Percentiles rank a stretch among this genome's conserved stretches.
These are phyloP conservation scores for Sepioteuthis lessoniana DNA, from an alignment of 2,888 invertebrate species.

Conservation along the genomic window DNA sequence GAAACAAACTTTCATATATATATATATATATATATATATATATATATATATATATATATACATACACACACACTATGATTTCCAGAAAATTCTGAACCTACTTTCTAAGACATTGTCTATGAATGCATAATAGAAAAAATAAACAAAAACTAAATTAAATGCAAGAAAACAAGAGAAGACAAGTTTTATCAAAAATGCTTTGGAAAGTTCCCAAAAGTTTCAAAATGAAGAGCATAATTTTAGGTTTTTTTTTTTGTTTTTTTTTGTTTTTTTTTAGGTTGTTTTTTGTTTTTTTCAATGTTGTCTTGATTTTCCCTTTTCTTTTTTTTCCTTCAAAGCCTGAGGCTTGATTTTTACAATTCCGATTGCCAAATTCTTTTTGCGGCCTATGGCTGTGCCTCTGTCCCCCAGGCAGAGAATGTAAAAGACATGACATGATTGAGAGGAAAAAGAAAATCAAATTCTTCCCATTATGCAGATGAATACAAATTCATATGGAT, in stretches of 20 bases:
- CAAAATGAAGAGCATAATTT: slow-evolving; percentile 12
- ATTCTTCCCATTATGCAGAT: neutral
- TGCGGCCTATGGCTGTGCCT: slow-evolving; percentile 8
- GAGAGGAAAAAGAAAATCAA: neutral
- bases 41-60: neutral
- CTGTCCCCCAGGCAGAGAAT: neutral
- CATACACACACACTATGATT: neutral
- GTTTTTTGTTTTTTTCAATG: neutral
- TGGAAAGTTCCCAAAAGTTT: neutral
- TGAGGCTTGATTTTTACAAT: slow-evolving; percentile 1
- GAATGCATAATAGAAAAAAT: neutral
- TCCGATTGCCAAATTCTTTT: slow-evolving; percentile 8
- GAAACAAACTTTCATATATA: no score
- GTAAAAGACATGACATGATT: neutral
- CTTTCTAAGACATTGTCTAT: neutral
- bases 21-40: neutral
- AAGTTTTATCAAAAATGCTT: neutral
- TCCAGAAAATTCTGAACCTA: neutral
- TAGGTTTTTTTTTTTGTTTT: neutral
- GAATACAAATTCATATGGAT: neutral
- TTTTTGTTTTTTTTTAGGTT: neutral
- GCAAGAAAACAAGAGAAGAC: neutral
- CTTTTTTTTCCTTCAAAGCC: neutral
- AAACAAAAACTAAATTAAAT: neutral
- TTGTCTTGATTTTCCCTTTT: neutral